Conservation (phyloP, 1,140 invertebrate genomes). For the Aphelenchoides fujianensis region DNA sequence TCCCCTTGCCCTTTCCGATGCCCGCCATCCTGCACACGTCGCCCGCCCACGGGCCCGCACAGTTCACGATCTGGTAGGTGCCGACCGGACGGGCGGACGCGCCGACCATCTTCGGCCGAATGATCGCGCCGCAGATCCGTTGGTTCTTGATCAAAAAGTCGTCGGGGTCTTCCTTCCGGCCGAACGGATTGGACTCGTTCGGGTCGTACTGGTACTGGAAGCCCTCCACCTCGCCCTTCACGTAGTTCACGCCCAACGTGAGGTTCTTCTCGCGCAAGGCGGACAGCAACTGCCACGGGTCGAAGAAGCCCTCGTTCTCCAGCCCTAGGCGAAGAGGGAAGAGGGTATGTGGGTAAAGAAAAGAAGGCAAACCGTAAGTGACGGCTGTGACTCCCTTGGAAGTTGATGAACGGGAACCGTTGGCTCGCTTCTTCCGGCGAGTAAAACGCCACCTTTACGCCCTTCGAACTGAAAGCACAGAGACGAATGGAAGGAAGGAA, state of each 20-base stretch:
- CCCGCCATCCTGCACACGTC: slow-evolving; percentile 74
- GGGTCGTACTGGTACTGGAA: slow-evolving; percentile 39
- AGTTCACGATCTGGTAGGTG: slow-evolving; percentile 67
- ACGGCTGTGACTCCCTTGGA: slow-evolving; percentile 75
- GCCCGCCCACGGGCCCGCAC: slow-evolving; percentile 72
- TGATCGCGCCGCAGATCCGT: slow-evolving; percentile 27
- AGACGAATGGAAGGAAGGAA: too few relatives aligned
- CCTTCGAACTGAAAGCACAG: slow-evolving; percentile 72
- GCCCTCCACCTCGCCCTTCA: slow-evolving; percentile 47
- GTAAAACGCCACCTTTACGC: slow-evolving; percentile 77
- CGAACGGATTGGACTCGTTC: slow-evolving; percentile 21
- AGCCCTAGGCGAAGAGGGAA: slow-evolving; percentile 67
- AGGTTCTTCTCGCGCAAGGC: slow-evolving; percentile 76
- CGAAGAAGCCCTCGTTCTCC: slow-evolving; percentile 76
- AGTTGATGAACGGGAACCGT: slow-evolving; percentile 87
- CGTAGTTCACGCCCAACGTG: slow-evolving; percentile 73
- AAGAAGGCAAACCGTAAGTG: slow-evolving; percentile 66
- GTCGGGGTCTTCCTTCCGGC: slow-evolving; percentile 6
- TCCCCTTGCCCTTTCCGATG: slow-evolving; percentile 71
- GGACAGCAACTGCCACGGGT: slow-evolving; percentile 77
- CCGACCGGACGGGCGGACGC: slow-evolving; percentile 63
- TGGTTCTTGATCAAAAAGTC: slow-evolving; percentile 27
- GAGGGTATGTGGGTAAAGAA: too few relatives aligned
- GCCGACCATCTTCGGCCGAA: slow-evolving; percentile 58
- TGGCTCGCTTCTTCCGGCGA: slow-evolving; percentile 70